Evolutionary conservation across 2,113 vertebrate genomes (phyloP), one percentile per base, ranked within the genome.

Genomic region (Pteropus alecto): DNA sequence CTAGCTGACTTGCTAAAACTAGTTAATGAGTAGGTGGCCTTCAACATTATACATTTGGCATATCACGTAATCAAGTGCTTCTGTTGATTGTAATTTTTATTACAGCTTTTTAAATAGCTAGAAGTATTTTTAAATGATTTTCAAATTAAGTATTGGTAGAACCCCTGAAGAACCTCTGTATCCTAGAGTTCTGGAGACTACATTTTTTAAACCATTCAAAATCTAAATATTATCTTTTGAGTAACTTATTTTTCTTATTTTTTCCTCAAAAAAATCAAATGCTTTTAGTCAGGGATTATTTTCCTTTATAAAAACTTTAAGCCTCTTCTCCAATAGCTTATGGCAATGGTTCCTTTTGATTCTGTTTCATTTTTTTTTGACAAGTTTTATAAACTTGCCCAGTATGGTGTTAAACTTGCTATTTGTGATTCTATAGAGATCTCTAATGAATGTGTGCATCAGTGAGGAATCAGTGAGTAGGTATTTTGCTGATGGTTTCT

Each of bases 41-140:
- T 95, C 18, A 76, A 33, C 15, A 61, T 90, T 90, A 87, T 93
- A n/a, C 82, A 74, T 71, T 90, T 73, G 38, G 24, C 90, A 56
- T 90, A n/a, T 41, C 94, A 90, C 7, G 46, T 89, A 94, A 56
- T 56, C 12, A 76, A 22, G 16, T 68, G 0, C 76, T 58, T 90
- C 9, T 86, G 6, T 79, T 77, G 19, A 12, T 90, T 41, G n/a
- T 94, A 77, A 86, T 63, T 92, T 77, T 74, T 94, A 71, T 86
- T 93, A 38, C 3, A 96, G 18, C 22, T 95, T 97, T 79, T 63
- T 35, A 91, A 94, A 78, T 87, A 70, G 16, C n/a, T 76, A 88
- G 82, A 68, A 87, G 68, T 48, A 65, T 63, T 87, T 86, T 68
- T 5, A 19, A 88, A 18, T 96, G 9, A 46, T 77, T 95, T 92